phyloP scores from a whole-genome alignment of 2,888 invertebrate genomes.

The Melinaea menophilus region DNA sequence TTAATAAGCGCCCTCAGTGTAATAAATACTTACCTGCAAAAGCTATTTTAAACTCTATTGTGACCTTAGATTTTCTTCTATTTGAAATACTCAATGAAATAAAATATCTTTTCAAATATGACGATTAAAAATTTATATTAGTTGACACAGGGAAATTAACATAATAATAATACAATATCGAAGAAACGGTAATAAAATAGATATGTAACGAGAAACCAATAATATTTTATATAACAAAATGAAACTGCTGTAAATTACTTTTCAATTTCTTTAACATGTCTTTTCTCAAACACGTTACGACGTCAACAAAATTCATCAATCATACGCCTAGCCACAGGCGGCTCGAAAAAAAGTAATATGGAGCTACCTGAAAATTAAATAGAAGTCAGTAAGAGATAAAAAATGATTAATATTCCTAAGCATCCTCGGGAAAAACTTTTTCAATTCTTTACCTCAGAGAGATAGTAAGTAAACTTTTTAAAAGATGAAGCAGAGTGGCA shows the following conservation, averaged over 20 bases:
- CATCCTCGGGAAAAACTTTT: conserved; percentile 28
- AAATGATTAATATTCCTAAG: conserved; percentile 30
- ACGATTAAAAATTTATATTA: too few relatives aligned
- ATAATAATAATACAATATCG: too few relatives aligned
- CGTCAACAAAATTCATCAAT: conserved; percentile 28
- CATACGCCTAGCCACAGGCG: conserved; percentile 24
- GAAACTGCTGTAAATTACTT: conserved; percentile 2
- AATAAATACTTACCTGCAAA: conserved; percentile 40
- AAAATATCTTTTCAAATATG: too few relatives aligned
- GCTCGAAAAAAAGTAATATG: conserved; percentile 32
- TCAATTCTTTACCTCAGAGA: conserved; percentile 29
- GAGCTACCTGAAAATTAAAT: conserved; percentile 30
- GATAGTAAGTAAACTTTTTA: conserved; percentile 57
- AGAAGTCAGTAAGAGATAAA: conserved; percentile 30
- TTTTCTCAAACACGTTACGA: conserved; percentile 13
- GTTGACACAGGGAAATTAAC: too few relatives aligned
- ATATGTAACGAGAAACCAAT: too few relatives aligned
- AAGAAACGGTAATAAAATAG: too few relatives aligned
- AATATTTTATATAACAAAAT: too few relatives aligned
- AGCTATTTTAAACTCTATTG: conserved; percentile 12
- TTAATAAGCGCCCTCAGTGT: conserved; percentile 53
- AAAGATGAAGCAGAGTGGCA: conserved; percentile 62
- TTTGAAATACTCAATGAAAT: not conserved
- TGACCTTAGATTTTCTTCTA: not conserved
- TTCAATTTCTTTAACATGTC: conserved; percentile 6